Base-by-base conservation (phyloP, 2,797 vertebrate genomes). In the Acipenser ruthenus region DNA sequence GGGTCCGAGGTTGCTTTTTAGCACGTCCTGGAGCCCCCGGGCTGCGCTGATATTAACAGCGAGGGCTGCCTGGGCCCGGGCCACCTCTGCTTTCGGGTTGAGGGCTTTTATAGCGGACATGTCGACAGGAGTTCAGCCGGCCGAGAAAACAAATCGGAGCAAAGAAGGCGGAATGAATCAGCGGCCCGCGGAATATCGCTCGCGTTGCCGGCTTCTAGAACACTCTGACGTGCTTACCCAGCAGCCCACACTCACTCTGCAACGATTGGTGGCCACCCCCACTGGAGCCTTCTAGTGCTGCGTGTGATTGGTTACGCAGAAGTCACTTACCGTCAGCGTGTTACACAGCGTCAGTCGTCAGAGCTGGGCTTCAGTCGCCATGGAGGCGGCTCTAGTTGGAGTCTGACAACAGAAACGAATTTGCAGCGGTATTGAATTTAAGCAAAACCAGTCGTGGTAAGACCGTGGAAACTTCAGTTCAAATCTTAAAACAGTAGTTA, bases 71-170 rank as follows among this genome's bases (percentile, higher is more conserved):
- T 97, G 96, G 49, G 94, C 96, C 1, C 94, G 78, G 55, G 95
- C 95, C 67, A 97, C 96, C 84, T 99, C 95, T 0, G 95, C 96
- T 79, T 97, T 98, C 0, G 96, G 96, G 72, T 99, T 98, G 0
- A 98, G 83, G 1, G 93, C 89, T 89, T 96, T 97, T 23, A 99
- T 86, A 49, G 94, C 94, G 70, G 92, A 64, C 93, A 92, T 93
- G 0, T 52, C 56, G 23, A 59, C 0, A 8, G 23, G 15, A 49
- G 7, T 18, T 49, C 7, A 15, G 56, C 49, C 7, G 58, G n/a
- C 4, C 4, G 15, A 7, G 51, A 23, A 1, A 4, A 66, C 23
- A 61, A 61, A 18, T 50, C 48, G 11, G 52, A 52, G 55, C 23
- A n/a, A 60, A 6, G n/a, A 60, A 6, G n/a, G 50, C 50, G n/a